Evolutionary conservation across 2,888 invertebrate genomes (phyloP).

Genomic region (Calameuta idolon): DNA sequence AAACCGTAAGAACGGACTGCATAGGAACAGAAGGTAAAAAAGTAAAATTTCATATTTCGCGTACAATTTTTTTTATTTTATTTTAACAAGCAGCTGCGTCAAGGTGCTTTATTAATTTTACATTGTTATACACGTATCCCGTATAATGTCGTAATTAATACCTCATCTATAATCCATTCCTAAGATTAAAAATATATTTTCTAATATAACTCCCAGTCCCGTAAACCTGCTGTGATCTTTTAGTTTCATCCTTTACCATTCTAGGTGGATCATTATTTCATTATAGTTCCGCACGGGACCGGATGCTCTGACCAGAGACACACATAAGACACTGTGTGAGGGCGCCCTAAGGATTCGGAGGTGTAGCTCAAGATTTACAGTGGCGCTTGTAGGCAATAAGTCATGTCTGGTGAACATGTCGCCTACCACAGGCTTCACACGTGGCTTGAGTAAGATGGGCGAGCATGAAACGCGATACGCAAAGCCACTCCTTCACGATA

Average conservation of each 20-base stretch:
- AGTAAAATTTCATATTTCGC: not conserved
- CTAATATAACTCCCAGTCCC: not conserved
- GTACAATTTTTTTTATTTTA: not conserved
- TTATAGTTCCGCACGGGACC: not conserved
- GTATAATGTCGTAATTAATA: not conserved
- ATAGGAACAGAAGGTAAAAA: not conserved
- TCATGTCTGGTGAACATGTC: constrained; percentile 57
- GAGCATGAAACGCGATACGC: constrained; percentile 50
- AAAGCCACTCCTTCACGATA: constrained; percentile 54
- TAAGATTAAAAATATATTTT: not conserved
- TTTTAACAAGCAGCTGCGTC: not conserved
- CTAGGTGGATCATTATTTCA: not conserved
- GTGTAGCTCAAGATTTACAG: constrained; percentile 50
- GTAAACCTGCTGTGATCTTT: not conserved
- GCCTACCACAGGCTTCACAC: constrained; percentile 54
- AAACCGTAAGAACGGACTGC: not conserved
- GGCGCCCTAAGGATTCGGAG: not conserved
- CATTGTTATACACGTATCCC: not conserved
- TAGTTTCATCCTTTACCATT: not conserved
- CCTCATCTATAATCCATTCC: not conserved
- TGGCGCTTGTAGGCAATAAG: constrained; percentile 61
- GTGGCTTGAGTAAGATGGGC: constrained; percentile 48
- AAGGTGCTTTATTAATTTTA: not conserved
- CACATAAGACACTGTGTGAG: not conserved
- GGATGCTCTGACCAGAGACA: not conserved